Evolutionary conservation across 2,888 invertebrate species (phyloP), one percentile per base, ranked within the genome.

Genomic region (Rhyacophila evoluta): DNA sequence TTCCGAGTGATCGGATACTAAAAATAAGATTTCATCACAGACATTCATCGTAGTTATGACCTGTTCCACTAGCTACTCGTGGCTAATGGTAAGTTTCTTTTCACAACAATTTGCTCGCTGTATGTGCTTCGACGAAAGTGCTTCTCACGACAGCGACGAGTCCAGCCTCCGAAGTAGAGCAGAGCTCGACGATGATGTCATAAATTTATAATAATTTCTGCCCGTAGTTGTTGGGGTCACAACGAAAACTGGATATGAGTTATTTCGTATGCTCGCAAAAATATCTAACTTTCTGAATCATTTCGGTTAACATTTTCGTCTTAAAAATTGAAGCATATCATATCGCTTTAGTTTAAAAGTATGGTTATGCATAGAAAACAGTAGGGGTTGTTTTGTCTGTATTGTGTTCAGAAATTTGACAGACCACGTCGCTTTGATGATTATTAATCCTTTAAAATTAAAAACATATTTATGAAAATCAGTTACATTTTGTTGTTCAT

Each of bases 191-290:
- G 55, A 19, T 55, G 55, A 55, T 55, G 55, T 55, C 55, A 55
- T 55, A 25, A 55, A 25, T 55, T 55, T 55, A 6, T 55, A 55
- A 55, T 55, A 55, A 33, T 33, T 33, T 55, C 55, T 15, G 55
- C 55, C 55, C 25, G 55, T 55, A 55, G 55, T 55, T 55, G 55
- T 8, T 55, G 55, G 55, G 55, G 55, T 55, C 55, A 55, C 55
- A 19, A 10, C 55, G 55, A 10, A 55, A 55, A 55, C 55, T 4
- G 25, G 25, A 6, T 55, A 10, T 19, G 55, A 55, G 19, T 55
- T 19, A 55, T 8, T 19, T 55, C 2, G 19, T 55, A 19, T 19
- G 12, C 25, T 15, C 55, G 10, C 12, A 25, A 25, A 55, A 55
- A 55, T 55, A 19, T 19, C 19, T 55, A 55, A 25, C 29, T 55